phyloP scores from a whole-genome alignment of 1,140 invertebrate species.

The Drosophila arawakana region DNA sequence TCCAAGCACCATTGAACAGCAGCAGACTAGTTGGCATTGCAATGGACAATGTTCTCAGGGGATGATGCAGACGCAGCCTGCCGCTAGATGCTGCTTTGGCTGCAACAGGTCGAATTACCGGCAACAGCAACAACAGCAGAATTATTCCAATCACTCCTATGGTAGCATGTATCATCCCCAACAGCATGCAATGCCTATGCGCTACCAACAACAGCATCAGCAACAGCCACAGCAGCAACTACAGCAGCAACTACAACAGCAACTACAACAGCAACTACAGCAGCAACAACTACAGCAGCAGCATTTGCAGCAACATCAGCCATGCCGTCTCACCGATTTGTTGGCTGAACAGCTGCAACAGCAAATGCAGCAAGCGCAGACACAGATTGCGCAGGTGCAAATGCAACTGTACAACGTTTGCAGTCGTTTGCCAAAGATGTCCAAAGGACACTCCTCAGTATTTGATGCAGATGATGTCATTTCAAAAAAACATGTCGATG shows the following conservation, averaged over 20 bases:
- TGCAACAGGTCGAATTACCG: neutral
- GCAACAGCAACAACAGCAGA: neutral
- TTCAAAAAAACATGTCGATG: neutral
- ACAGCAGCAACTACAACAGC: slow-evolving; percentile 4
- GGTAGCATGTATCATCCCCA: slow-evolving; percentile 1
- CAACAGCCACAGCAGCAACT: neutral
- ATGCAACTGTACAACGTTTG: slow-evolving; percentile 43
- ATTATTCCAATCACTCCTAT: neutral
- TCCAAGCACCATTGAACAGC: slow-evolving; percentile 2
- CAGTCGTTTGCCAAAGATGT: neutral
- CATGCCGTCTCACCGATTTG: slow-evolving; percentile 41
- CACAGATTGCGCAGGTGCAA: slow-evolving; percentile 58
- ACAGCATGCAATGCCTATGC: neutral
- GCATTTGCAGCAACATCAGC: slow-evolving; percentile 4
- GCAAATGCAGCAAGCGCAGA: slow-evolving; percentile 58
- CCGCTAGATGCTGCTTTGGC: neutral
- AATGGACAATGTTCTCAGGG: neutral
- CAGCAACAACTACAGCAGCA: neutral
- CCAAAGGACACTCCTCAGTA: neutral
- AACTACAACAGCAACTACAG: neutral
- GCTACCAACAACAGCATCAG: slow-evolving; percentile 1
- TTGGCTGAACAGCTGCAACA: slow-evolving; percentile 56
- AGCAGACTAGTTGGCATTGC: neutral
- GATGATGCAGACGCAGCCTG: neutral
- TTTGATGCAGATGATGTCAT: neutral